phyloP scores from a whole-genome alignment of 2,888 invertebrate species.

The Odontothrips loti region DNA sequence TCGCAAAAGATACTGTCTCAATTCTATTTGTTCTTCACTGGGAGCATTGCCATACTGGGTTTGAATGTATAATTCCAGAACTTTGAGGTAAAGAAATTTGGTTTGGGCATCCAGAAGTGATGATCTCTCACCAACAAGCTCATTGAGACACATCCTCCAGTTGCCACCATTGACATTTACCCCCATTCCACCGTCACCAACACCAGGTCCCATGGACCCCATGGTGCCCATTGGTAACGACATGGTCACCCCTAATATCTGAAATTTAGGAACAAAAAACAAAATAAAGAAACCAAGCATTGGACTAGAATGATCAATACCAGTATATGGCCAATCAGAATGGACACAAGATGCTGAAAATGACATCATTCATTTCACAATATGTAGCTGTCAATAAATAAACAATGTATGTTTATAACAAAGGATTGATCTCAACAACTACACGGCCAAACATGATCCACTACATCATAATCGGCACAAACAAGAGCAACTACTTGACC shows the following conservation, averaged over 20 bases:
- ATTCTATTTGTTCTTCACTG: slow-evolving; percentile 42
- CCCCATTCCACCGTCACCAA: slow-evolving; percentile 7
- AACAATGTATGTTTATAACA: background rate
- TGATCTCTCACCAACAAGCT: slow-evolving; percentile 15
- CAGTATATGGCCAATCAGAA: too few species aligned
- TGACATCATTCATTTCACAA: background rate
- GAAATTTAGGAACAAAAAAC: background rate
- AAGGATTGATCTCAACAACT: too few species aligned
- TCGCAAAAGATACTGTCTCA: slow-evolving; percentile 46
- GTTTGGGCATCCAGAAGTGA: slow-evolving; percentile 44
- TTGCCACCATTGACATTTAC: background rate
- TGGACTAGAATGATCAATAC: background rate
- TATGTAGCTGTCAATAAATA: background rate
- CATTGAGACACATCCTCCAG: slow-evolving; percentile 19
- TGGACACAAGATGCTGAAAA: too few species aligned
- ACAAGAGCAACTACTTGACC: too few species aligned
- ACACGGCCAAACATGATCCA: too few species aligned
- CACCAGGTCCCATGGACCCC: background rate
- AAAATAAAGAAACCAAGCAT: too few species aligned
- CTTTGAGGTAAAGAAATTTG: slow-evolving; percentile 51
- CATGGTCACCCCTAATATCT: slow-evolving; percentile 22
- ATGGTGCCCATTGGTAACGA: slow-evolving; percentile 14
- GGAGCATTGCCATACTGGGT: slow-evolving; percentile 43
- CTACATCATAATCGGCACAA: too few species aligned
- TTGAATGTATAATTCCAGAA: slow-evolving; percentile 50